These are phyloP conservation scores for Phycodurus eques DNA, from an alignment of 2,113 vertebrate genomes.

Conservation along the genomic window DNA sequence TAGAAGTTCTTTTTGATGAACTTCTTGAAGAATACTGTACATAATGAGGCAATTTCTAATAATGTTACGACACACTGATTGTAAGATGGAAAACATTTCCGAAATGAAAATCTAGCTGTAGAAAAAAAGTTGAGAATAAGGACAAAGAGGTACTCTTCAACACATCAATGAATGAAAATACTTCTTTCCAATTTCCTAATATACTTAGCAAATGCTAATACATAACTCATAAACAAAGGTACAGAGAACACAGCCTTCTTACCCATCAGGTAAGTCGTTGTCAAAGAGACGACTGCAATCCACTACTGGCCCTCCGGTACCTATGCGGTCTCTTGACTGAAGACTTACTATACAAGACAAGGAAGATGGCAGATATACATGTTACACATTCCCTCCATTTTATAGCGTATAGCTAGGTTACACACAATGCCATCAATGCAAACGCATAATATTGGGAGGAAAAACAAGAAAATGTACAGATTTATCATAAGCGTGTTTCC, in stretches of 20 bases:
- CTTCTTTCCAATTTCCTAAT: background rate
- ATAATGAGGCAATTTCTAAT: background rate
- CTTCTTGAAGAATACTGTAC: background rate
- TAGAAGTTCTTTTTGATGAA: background rate
- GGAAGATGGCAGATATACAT: background rate
- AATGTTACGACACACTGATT: background rate
- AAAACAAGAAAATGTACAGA: background rate
- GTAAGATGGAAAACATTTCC: background rate
- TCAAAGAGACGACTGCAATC: constrained; percentile 95
- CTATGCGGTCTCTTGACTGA: constrained; percentile 93
- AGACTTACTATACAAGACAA: constrained; percentile 81
- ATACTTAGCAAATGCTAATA: background rate
- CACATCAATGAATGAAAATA: background rate
- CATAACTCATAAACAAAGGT: background rate
- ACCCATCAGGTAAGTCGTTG: constrained; percentile 95
- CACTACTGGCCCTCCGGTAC: constrained; percentile 90
- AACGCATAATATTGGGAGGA: background rate
- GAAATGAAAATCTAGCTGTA: background rate
- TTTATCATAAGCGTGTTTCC: constrained; percentile 28
- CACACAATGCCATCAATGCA: background rate
- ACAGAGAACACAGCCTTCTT: constrained; percentile 50
- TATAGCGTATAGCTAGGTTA: background rate
- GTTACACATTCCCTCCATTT: background rate
- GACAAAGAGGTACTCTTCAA: background rate
- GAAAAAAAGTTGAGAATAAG: background rate